A percentile compares a stretch with the other conserved stretches of the same genome.
phyloP scores from a whole-genome alignment of 2,888 invertebrate genomes.

The Campoletis raptor region DNA sequence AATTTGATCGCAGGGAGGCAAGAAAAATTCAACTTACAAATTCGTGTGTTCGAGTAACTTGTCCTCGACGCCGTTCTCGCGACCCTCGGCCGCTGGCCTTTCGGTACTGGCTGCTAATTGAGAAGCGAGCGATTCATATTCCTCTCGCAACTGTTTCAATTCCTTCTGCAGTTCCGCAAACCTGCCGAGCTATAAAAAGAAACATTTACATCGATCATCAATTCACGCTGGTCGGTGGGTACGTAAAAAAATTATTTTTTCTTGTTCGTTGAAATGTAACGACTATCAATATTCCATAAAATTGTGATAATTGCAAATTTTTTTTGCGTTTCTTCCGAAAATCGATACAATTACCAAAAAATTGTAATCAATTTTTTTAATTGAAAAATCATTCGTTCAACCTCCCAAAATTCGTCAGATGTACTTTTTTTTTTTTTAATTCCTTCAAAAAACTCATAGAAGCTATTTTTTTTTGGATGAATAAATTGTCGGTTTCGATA shows the following conservation, averaged over 20 bases:
- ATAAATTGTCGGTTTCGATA: too few relatives aligned
- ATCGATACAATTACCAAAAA: too few relatives aligned
- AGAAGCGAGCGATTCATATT: slow-evolving; percentile 83
- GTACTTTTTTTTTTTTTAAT: too few relatives aligned
- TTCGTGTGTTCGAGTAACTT: slow-evolving; percentile 78
- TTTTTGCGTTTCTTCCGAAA: too few relatives aligned
- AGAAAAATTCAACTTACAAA: slow-evolving; percentile 72
- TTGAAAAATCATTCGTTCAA: too few relatives aligned
- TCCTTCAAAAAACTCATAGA: too few relatives aligned
- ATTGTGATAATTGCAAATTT: too few relatives aligned
- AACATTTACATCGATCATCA: neutral
- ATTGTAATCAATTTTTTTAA: too few relatives aligned
- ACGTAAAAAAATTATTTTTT: neutral
- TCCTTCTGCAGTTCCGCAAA: slow-evolving; percentile 78
- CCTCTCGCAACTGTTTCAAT: slow-evolving; percentile 81
- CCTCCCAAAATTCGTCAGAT: too few relatives aligned
- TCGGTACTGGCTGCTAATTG: slow-evolving; percentile 84
- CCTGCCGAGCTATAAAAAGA: slow-evolving; percentile 72
- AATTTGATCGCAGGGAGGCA: neutral
- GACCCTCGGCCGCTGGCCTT: slow-evolving; percentile 83
- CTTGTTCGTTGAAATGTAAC: neutral
- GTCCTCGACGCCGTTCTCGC: slow-evolving; percentile 83
- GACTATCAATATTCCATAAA: too few relatives aligned
- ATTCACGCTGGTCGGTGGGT: neutral
- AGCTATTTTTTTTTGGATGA: too few relatives aligned